Percentiles rank a stretch among this genome's conserved stretches.
Conservation (phyloP, 1,140 invertebrate species). For the Helicoverpa armigera region DNA sequence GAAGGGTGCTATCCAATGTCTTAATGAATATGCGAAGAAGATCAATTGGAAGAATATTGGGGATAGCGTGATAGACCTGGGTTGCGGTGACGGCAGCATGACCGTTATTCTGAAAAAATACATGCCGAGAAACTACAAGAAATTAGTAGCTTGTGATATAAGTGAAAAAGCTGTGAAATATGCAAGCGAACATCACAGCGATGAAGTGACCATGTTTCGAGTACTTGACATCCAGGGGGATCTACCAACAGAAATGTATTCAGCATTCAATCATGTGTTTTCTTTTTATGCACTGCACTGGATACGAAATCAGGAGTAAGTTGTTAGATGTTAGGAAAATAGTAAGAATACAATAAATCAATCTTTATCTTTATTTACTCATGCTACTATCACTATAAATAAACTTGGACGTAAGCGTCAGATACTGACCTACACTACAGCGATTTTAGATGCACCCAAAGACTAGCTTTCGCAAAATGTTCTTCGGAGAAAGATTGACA, state of each 20-base stretch:
- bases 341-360: too few relatives aligned
- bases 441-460: too few relatives aligned
- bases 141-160: slow-evolving; percentile 89
- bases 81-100: slow-evolving; percentile 92
- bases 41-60: slow-evolving; percentile 88
- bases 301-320: slow-evolving; percentile 91
- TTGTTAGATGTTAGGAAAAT: neutral
- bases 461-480: too few relatives aligned
- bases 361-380: too few relatives aligned
- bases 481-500: too few relatives aligned
- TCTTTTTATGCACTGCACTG: slow-evolving; percentile 95
- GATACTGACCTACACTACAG: too few relatives aligned
- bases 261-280: slow-evolving; percentile 90
- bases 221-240: slow-evolving; percentile 89
- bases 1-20: slow-evolving; percentile 89
- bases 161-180: slow-evolving; percentile 91
- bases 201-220: slow-evolving; percentile 87
- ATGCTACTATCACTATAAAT: too few relatives aligned
- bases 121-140: slow-evolving; percentile 86
- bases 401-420: too few relatives aligned
- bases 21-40: slow-evolving; percentile 88
- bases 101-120: slow-evolving; percentile 90
- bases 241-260: slow-evolving; percentile 83
- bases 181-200: slow-evolving; percentile 87
- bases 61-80: slow-evolving; percentile 90